Evolutionary conservation across 2,797 vertebrate genomes (phyloP).

Genomic region (Lateolabrax maculatus): DNA sequence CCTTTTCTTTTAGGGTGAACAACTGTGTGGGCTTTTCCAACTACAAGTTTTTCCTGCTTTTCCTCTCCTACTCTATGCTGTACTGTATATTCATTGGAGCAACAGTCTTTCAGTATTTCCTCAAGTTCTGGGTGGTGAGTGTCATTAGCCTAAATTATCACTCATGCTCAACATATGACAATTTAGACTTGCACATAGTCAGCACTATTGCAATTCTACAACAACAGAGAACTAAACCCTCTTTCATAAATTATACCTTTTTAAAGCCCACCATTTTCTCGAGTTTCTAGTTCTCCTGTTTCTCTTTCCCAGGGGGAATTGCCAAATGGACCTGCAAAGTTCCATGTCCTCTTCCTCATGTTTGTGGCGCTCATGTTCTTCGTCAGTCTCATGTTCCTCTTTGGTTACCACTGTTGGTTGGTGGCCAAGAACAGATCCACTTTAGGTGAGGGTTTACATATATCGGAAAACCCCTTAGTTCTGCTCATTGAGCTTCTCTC

Average conservation of each 20-base stretch:
- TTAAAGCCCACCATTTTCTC: conserved; percentile 12
- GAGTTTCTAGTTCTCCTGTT: conserved; percentile 37
- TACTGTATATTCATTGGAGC: conserved; percentile 95
- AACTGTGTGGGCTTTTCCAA: conserved; percentile 99
- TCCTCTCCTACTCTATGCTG: conserved; percentile 95
- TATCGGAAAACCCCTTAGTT: conserved; percentile 10
- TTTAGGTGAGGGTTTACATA: conserved; percentile 88
- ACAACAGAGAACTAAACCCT: not conserved
- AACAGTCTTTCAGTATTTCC: conserved; percentile 96
- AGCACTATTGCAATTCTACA: not conserved
- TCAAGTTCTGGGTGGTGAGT: conserved; percentile 98
- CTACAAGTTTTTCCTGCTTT: conserved; percentile 99
- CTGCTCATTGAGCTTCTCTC: conserved; percentile 3
- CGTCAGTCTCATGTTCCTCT: conserved; percentile 97
- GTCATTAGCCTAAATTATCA: conserved; percentile 1
- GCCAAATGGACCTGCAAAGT: conserved; percentile 92
- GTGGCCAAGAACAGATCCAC: conserved; percentile 97
- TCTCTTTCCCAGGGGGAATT: conserved; percentile 88
- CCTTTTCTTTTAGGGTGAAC: conserved; percentile 90
- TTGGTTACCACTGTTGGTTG: conserved; percentile 98
- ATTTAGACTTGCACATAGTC: conserved; percentile 17
- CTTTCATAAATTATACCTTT: conserved; percentile 10
- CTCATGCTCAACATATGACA: conserved; percentile 4
- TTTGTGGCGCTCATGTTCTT: conserved; percentile 99
- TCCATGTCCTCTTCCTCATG: conserved; percentile 97